phyloP scores from a whole-genome alignment of 2,797 vertebrate genomes.

The Lepilemur ruficaudatus region DNA sequence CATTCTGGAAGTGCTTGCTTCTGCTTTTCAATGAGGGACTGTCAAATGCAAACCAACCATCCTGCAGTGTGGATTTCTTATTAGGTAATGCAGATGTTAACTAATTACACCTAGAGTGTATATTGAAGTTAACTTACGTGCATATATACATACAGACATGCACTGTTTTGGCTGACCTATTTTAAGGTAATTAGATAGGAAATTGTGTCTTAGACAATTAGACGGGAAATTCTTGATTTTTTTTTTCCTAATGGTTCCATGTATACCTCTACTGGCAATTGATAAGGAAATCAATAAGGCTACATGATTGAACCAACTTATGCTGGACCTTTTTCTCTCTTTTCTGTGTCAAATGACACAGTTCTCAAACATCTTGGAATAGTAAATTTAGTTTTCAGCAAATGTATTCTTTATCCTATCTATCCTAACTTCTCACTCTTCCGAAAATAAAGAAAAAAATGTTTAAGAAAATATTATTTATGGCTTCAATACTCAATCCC shows the following conservation, averaged over 20 bases:
- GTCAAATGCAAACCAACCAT: background rate
- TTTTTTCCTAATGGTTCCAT: background rate
- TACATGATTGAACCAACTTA: background rate
- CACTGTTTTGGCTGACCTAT: background rate
- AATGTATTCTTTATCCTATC: background rate
- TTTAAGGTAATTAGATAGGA: background rate
- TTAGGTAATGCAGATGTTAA: background rate
- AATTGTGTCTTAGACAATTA: background rate
- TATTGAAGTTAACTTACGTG: background rate
- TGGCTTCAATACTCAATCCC: background rate
- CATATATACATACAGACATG: background rate
- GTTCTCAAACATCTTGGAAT: background rate
- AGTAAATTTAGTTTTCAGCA: background rate
- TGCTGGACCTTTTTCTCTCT: background rate
- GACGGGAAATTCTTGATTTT: background rate
- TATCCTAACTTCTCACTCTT: background rate
- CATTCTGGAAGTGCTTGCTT: background rate
- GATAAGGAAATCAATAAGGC: background rate
- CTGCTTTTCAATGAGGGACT: background rate
- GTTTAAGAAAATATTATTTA: conserved; percentile 1
- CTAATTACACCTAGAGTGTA: background rate
- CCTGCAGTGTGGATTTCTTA: background rate
- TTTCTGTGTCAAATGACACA: background rate
- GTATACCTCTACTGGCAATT: background rate
- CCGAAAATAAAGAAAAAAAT: background rate